Conservation (phyloP, 2,888 invertebrate species). For the Byasa hedistus region DNA sequence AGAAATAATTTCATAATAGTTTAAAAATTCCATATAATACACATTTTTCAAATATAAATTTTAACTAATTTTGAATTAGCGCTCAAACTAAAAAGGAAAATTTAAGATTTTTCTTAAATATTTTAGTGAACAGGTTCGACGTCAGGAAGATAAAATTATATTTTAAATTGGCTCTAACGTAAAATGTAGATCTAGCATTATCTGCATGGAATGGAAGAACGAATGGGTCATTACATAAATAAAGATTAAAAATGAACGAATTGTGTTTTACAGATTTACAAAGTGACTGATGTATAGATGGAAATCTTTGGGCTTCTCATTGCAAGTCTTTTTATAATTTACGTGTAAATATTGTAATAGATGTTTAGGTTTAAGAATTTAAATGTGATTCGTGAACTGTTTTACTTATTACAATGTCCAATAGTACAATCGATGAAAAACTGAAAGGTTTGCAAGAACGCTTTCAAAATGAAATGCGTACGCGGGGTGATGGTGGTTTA, state of each 20-base stretch:
- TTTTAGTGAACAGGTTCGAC: no score
- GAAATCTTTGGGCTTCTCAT: constrained; percentile 71
- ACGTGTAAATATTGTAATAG: constrained; percentile 67
- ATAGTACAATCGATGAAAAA: constrained; percentile 87
- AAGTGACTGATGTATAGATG: constrained; percentile 38
- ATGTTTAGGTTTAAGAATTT: constrained; percentile 59
- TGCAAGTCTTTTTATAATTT: constrained; percentile 66
- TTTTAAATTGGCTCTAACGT: not conserved
- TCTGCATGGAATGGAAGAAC: constrained; percentile 19
- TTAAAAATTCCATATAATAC: no score
- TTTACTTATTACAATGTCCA: constrained; percentile 80
- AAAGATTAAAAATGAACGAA: constrained; percentile 32
- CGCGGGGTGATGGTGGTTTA: constrained; percentile 83
- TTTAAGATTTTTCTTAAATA: no score
- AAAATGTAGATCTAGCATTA: not conserved
- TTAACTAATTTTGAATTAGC: no score
- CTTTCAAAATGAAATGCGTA: constrained; percentile 81
- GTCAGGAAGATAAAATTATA: no score
- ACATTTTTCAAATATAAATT: no score
- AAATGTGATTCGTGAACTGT: constrained; percentile 61
- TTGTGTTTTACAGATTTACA: constrained; percentile 36
- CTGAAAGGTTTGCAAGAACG: constrained; percentile 90
- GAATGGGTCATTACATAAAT: constrained; percentile 27
- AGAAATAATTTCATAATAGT: no score
- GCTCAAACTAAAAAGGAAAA: no score